phyloP scores from a whole-genome alignment of 2,888 invertebrate species.

The Agonopterix alstromeriana region DNA sequence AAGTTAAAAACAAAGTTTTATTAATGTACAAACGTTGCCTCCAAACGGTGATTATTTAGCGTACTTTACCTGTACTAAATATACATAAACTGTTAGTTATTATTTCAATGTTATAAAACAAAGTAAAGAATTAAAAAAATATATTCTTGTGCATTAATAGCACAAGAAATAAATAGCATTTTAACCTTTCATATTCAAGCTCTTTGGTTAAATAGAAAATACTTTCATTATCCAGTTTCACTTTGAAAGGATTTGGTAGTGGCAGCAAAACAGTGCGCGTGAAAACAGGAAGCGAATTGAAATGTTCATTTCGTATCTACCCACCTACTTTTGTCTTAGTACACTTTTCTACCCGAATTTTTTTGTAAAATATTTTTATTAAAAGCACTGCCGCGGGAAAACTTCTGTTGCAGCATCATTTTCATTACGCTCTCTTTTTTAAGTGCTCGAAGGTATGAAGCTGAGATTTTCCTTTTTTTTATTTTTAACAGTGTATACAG shows the following conservation, averaged over 20 bases:
- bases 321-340: not conserved
- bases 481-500: not conserved
- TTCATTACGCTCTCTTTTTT: slow-evolving; percentile 3
- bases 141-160: too few species aligned
- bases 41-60: too few species aligned
- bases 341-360: slow-evolving; percentile 2
- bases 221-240: not conserved
- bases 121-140: too few species aligned
- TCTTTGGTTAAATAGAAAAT: not conserved
- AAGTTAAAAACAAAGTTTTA: too few species aligned
- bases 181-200: not conserved
- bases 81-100: too few species aligned
- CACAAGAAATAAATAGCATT: too few species aligned
- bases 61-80: too few species aligned
- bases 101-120: too few species aligned
- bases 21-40: too few species aligned
- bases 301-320: not conserved
- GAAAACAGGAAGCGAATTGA: not conserved
- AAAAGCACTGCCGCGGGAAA: slow-evolving; percentile 1
- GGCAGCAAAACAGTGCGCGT: not conserved
- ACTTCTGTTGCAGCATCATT: slow-evolving; percentile 3
- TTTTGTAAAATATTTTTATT: slow-evolving; percentile 2
- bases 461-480: not conserved
- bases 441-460: slow-evolving; percentile 1
- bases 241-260: not conserved